Base-by-base conservation (phyloP, 2,113 vertebrate genomes). In the Lates calcarifer region DNA sequence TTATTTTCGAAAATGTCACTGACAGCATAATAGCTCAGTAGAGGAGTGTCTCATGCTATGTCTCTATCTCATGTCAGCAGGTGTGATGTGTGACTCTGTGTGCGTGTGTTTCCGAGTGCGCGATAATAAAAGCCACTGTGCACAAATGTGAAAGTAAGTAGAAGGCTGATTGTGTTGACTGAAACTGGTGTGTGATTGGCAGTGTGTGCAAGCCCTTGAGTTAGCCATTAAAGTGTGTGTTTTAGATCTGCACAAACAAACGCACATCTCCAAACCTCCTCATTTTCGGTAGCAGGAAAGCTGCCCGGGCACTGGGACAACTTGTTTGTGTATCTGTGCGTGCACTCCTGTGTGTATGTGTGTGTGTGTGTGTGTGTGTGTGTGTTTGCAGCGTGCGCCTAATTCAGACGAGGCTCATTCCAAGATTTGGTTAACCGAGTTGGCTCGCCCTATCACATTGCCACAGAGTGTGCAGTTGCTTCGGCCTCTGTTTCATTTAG, bases 1-100 rank as follows among this genome's bases (percentile, higher is more conserved):
- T 90, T 93, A 76, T 87, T 88, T 87, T 74, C n/a, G 43, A 89
- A 88, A 93, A 91, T 91, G 87, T 93, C 89, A 87, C 80, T 67
- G 86, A 84, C 76, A 75, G 66, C 80, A 88, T 89, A 88, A 88
- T 89, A 82, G 71, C 87, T 79, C 35, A 39, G 86, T 28, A 43
- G 80, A 82, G 53, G 72, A 83, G 74, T 55, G 83, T 76, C 74
- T 87, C 72, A 47, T 83, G 75, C 77, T 82, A 76, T 90, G 85
- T 91, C 87, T 90, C 74, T 82, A 74, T 89, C 79, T 71, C 49
- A 8, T 81, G 75, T 87, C 87, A 87, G 86, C 88, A 87, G 84
- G 87, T 91, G 87, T 83, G 86, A 87, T 85, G 74, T 80, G 79
- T 37, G 69, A 60, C 74, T 78, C 28, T 26, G 61, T 70, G 75